Conservation (phyloP, 2,888 invertebrate genomes). For the Lithophane leautieri region DNA sequence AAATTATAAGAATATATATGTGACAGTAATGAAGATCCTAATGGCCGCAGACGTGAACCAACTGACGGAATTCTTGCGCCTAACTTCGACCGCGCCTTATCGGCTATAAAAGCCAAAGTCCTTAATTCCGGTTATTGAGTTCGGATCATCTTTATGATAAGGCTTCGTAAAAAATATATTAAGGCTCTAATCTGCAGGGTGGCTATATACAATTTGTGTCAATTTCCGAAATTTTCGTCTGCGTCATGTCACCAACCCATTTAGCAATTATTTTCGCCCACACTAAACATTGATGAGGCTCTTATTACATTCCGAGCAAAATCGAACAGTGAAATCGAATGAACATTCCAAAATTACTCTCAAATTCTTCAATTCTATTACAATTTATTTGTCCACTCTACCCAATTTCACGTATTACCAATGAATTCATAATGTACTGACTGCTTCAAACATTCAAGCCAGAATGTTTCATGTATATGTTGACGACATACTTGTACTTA, state of each 20-base stretch:
- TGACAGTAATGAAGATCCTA: conserved; percentile 43
- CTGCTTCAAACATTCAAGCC: conserved; percentile 23
- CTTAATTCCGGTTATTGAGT: conserved; percentile 47
- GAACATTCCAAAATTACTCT: conserved; percentile 24
- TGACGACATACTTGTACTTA: conserved; percentile 26
- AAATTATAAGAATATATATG: conserved; percentile 48
- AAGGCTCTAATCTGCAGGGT: conserved; percentile 1
- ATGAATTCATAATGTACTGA: conserved; percentile 54
- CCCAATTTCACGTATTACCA: conserved; percentile 31
- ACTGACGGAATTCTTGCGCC: conserved; percentile 19
- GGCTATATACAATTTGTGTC: not conserved
- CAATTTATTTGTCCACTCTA: conserved; percentile 30
- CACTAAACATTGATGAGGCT: not conserved
- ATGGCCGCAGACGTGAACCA: conserved; percentile 32
- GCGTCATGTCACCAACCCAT: not conserved
- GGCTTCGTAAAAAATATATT: conserved; percentile 16
- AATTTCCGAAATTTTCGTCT: not conserved
- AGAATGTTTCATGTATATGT: conserved; percentile 36
- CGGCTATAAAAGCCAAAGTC: conserved; percentile 37
- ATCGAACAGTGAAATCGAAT: conserved; percentile 40
- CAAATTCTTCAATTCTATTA: conserved; percentile 34
- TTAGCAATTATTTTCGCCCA: conserved; percentile 10
- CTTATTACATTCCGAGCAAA: conserved; percentile 10
- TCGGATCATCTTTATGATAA: conserved; percentile 35
- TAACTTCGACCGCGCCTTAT: conserved; percentile 33